These are phyloP conservation scores for Eulemur coronatus DNA, from an alignment of 2,797 vertebrate species.

Conservation along the genomic window DNA sequence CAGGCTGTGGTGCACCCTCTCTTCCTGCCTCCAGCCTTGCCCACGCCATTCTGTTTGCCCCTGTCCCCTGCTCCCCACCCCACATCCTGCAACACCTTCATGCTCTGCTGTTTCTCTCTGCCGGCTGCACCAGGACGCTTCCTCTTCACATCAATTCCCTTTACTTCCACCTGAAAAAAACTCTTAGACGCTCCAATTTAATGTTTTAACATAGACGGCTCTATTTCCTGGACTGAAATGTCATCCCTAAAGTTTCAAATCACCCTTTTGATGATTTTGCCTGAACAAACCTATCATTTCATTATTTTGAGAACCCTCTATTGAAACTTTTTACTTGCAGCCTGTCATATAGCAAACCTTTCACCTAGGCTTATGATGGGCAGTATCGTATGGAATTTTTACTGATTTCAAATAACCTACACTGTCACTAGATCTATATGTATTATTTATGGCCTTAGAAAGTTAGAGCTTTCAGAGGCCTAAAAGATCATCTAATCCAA, in stretches of 20 bases:
- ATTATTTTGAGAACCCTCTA: neutral
- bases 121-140: fast-evolving
- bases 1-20: neutral
- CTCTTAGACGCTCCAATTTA: neutral
- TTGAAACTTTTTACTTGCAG: neutral
- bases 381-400: neutral
- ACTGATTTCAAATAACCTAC: neutral
- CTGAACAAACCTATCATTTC: neutral
- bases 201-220: neutral
- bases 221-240: neutral
- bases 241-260: neutral
- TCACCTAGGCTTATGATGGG: neutral
- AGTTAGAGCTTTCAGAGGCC: neutral
- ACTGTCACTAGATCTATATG: neutral
- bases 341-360: neutral
- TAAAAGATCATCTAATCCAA: neutral
- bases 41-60: neutral
- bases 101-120: neutral
- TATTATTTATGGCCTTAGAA: neutral
- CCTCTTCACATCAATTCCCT: neutral
- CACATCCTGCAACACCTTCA: neutral
- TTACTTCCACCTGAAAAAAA: neutral
- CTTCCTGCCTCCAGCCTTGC: neutral
- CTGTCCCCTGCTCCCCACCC: fast-evolving
- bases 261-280: neutral